Percentiles rank a stretch among this genome's conserved stretches.
phyloP scores from a whole-genome alignment of 2,888 invertebrate genomes.

The Capitulum mitella region DNA sequence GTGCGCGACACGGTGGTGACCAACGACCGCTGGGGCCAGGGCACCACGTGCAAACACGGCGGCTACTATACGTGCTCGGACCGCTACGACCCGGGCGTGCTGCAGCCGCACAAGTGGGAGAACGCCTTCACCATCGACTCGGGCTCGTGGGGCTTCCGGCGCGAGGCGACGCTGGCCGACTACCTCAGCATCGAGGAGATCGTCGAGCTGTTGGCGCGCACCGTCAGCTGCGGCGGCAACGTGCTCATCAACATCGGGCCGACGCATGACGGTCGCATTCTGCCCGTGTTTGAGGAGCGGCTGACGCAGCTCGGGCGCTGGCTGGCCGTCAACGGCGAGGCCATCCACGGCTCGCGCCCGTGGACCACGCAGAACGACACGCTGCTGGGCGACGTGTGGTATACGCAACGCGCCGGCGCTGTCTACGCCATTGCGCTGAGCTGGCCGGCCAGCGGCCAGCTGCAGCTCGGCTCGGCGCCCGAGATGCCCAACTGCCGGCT shows the following conservation, averaged over 20 bases:
- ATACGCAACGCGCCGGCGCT: conserved; percentile 29
- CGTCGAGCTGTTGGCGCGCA: conserved; percentile 60
- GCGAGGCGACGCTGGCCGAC: conserved; percentile 60
- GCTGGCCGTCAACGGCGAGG: conserved; percentile 74
- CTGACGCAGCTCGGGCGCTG: conserved; percentile 67
- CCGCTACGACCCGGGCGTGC: conserved; percentile 59
- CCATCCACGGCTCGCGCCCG: conserved; percentile 41
- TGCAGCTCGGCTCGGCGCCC: conserved; percentile 30
- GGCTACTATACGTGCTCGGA: conserved; percentile 80
- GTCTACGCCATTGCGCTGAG: conserved; percentile 35
- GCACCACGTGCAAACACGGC: conserved; percentile 73
- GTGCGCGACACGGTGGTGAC: conserved; percentile 80
- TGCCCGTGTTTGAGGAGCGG: conserved; percentile 78
- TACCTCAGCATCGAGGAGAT: conserved; percentile 58
- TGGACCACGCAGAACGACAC: conserved; percentile 66
- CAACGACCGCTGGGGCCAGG: conserved; percentile 89
- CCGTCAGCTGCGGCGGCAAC: conserved; percentile 82
- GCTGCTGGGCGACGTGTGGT: conserved; percentile 46
- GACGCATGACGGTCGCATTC: conserved; percentile 75
- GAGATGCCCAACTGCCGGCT: conserved; percentile 27
- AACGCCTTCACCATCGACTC: conserved; percentile 87
- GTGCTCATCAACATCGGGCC: conserved; percentile 78
- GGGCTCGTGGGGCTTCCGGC: conserved; percentile 75
- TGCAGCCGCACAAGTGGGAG: conserved; percentile 87
- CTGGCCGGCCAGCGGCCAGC: conserved; percentile 33